Percentiles rank a stretch among this genome's conserved stretches.
Conservation (phyloP, 2,113 vertebrate species). For the Entomyzon cyanotis region DNA sequence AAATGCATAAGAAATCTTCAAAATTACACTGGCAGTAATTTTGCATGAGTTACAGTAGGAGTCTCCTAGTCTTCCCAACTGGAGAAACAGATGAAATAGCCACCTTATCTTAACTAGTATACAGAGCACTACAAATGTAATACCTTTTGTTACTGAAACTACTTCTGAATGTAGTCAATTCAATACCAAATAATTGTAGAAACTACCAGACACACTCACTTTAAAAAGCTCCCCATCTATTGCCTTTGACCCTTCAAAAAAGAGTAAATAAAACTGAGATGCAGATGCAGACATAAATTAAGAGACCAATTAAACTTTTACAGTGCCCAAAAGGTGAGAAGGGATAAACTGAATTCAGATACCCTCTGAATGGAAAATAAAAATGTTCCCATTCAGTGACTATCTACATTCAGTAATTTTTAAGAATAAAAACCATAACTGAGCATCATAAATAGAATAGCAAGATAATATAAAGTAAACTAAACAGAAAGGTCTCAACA, state of each 20-base stretch:
- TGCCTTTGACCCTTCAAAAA: background rate
- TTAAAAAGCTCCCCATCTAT: background rate
- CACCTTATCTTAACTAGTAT: background rate
- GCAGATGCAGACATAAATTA: background rate
- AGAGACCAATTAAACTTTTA: background rate
- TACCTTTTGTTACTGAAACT: background rate
- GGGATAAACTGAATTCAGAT: background rate
- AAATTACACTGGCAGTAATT: background rate
- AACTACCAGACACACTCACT: background rate
- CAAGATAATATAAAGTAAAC: background rate
- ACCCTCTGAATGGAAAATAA: background rate
- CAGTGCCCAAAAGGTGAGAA: background rate
- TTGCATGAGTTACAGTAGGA: background rate
- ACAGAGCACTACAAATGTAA: background rate
- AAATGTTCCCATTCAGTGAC: background rate
- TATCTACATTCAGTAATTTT: background rate
- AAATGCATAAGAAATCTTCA: background rate
- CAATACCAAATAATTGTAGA: background rate
- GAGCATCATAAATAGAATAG: background rate
- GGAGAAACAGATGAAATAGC: background rate
- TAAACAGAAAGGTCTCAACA: background rate
- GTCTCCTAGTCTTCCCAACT: background rate
- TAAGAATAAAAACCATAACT: background rate
- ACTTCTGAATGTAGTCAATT: background rate
- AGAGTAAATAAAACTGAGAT: background rate